These are phyloP conservation scores for Vipera ursinii DNA, from an alignment of 2,797 vertebrate species.

Conservation along the genomic window DNA sequence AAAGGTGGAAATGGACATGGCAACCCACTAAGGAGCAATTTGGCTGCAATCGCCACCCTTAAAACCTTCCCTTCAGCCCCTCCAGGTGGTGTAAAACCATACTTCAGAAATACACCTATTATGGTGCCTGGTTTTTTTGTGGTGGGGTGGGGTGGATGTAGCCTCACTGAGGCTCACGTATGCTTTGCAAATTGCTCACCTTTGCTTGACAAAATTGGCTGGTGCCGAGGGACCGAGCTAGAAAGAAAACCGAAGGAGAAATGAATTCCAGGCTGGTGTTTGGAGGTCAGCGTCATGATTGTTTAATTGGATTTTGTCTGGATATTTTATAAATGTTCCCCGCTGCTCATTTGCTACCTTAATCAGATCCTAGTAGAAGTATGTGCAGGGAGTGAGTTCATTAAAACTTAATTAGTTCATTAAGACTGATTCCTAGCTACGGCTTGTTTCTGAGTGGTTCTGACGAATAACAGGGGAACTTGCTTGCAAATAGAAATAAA, in stretches of 20 bases:
- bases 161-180: not conserved
- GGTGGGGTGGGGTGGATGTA: accelerated
- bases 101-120: not conserved
- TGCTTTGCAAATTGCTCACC: not conserved
- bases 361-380: not conserved
- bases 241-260: not conserved
- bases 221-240: not conserved
- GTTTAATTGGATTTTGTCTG: not conserved
- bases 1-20: not conserved
- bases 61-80: not conserved
- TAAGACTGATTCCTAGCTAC: not conserved
- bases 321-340: not conserved
- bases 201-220: not conserved
- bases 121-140: not conserved
- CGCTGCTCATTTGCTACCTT: not conserved
- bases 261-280: not conserved
- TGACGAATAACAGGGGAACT: not conserved
- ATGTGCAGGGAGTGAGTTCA: not conserved
- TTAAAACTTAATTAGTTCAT: not conserved
- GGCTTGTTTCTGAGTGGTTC: not conserved
- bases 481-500: not conserved
- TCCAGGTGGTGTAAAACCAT: not conserved
- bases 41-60: not conserved
- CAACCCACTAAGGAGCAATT: not conserved
- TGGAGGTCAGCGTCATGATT: not conserved